These are phyloP conservation scores for Oreotrochilus melanogaster DNA, from an alignment of 2,113 vertebrate genomes.

Conservation along the genomic window DNA sequence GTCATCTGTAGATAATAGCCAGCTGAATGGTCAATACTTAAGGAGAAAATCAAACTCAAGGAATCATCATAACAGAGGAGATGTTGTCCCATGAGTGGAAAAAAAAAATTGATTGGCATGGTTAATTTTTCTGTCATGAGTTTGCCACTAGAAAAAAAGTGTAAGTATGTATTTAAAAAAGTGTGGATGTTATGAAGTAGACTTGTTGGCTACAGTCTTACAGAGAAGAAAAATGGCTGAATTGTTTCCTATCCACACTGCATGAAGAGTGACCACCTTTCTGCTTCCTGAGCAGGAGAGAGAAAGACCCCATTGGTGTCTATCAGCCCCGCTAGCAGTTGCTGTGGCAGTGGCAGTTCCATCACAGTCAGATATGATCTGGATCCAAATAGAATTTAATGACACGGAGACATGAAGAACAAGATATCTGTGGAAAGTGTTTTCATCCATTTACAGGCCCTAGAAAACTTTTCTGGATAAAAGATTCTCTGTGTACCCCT, in stretches of 20 bases:
- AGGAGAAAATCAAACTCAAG: background rate
- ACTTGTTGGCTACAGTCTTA: background rate
- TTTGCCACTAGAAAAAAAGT: background rate
- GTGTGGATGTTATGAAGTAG: background rate
- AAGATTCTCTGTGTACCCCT: fast-evolving
- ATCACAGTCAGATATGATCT: background rate
- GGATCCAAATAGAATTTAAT: background rate
- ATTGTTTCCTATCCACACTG: background rate
- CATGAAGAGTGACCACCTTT: background rate
- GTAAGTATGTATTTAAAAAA: background rate
- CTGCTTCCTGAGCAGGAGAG: background rate
- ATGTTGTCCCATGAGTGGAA: background rate
- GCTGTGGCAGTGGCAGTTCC: background rate
- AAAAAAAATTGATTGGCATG: background rate
- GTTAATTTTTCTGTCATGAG: background rate
- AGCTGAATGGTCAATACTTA: background rate
- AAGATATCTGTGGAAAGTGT: background rate
- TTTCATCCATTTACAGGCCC: background rate
- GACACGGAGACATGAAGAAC: background rate
- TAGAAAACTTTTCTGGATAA: background rate
- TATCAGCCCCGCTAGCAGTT: background rate
- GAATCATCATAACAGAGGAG: background rate
- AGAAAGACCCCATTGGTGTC: fast-evolving
- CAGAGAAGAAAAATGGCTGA: background rate
- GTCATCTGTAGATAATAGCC: background rate